Percentiles rank a stretch among this genome's conserved stretches.
Evolutionary conservation across 1,140 invertebrate genomes (phyloP).

Genomic region (Ctenoplectra terminalis): DNA sequence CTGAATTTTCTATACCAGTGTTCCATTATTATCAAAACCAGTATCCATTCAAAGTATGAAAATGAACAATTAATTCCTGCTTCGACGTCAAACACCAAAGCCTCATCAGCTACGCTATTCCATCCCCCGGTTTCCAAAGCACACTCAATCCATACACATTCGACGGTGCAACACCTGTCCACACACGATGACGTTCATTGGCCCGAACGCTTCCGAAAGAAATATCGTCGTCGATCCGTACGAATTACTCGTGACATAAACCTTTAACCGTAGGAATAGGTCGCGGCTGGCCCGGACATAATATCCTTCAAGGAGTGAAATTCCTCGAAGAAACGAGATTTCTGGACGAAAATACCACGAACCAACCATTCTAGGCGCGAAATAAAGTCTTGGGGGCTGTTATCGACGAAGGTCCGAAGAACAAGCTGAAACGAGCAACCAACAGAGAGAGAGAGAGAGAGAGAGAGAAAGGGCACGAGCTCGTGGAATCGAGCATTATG

Average conservation of each 20-base stretch:
- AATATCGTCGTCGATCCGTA: slow-evolving; percentile 34
- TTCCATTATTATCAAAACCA: too few relatives aligned
- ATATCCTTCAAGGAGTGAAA: not conserved
- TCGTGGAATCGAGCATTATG: slow-evolving; percentile 75
- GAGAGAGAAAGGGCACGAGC: slow-evolving; percentile 12
- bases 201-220: slow-evolving; percentile 11
- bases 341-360: not conserved
- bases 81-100: too few relatives aligned
- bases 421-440: not conserved
- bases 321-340: not conserved
- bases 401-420: slow-evolving; percentile 26
- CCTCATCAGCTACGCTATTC: too few relatives aligned
- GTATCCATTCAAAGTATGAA: too few relatives aligned
- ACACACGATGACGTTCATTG: not conserved
- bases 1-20: too few relatives aligned
- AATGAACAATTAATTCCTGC: too few relatives aligned
- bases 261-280: not conserved
- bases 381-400: slow-evolving; percentile 55
- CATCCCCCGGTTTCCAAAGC: not conserved
- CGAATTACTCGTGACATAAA: slow-evolving; percentile 59
- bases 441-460: slow-evolving; percentile 12
- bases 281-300: slow-evolving; percentile 37
- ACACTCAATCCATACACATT: not conserved
- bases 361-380: slow-evolving; percentile 17
- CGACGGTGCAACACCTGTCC: not conserved